Conservation (phyloP, 2,797 vertebrate genomes). For the Lacerta bilineata region DNA sequence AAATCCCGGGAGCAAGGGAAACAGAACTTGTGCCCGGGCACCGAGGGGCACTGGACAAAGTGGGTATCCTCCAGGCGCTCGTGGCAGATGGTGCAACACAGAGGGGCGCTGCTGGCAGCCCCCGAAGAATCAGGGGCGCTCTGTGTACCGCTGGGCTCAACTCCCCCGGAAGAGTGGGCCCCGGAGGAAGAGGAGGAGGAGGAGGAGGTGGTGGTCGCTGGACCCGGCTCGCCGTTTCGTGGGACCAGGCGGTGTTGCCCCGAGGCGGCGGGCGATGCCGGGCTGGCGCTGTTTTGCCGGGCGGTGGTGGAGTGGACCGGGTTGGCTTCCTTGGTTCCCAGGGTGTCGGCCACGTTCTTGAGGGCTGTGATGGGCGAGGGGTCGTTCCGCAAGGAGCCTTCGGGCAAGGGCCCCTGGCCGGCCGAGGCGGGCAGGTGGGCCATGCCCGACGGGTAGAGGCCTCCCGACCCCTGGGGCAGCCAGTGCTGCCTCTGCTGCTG, state of each 20-base stretch:
- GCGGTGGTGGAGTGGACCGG: constrained; percentile 72
- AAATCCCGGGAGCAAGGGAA: constrained; percentile 91
- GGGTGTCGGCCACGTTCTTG: constrained; percentile 90
- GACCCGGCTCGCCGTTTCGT: constrained; percentile 73
- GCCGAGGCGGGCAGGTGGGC: constrained; percentile 69
- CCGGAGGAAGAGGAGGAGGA: constrained; percentile 43
- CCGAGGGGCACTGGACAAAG: constrained; percentile 93
- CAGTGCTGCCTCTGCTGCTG: constrained; percentile 83
- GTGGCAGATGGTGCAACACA: constrained; percentile 90
- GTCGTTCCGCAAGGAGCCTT: constrained; percentile 76
- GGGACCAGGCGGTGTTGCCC: constrained; percentile 77
- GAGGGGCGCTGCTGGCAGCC: constrained; percentile 77
- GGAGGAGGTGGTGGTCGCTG: background rate
- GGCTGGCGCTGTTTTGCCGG: constrained; percentile 74
- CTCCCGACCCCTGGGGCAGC: constrained; percentile 78
- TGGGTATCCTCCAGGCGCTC: constrained; percentile 92
- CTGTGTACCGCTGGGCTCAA: constrained; percentile 56
- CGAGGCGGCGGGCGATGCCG: constrained; percentile 68
- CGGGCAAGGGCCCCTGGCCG: constrained; percentile 68
- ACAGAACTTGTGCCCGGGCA: constrained; percentile 91
- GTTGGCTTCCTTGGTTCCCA: constrained; percentile 82
- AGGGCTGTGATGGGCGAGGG: constrained; percentile 90
- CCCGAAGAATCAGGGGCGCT: constrained; percentile 49
- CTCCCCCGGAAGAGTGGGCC: constrained; percentile 62
- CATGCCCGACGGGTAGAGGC: constrained; percentile 70